A percentile compares a stretch with the other conserved stretches of the same genome.
Evolutionary conservation across 1,140 invertebrate genomes (phyloP).

Genomic region (Penaeus indicus): DNA sequence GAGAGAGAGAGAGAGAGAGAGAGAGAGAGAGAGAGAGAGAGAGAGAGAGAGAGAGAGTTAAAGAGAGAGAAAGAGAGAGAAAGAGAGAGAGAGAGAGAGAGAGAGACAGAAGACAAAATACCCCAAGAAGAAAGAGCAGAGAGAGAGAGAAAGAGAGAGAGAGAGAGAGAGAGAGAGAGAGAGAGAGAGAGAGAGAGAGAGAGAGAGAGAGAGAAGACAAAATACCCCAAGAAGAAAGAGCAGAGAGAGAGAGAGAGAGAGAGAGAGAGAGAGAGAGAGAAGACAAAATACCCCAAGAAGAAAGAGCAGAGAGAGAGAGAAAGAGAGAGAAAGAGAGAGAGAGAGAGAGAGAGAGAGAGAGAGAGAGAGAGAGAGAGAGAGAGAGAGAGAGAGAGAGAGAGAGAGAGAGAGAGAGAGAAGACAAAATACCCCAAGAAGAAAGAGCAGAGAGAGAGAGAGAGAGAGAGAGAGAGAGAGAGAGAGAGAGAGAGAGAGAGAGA

Average conservation of each 20-base stretch:
- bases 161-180: not conserved
- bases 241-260: too few species aligned
- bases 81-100: not conserved
- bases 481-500: not conserved
- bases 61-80: not conserved
- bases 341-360: not conserved
- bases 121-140: too few species aligned
- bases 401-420: too few species aligned
- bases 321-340: not conserved
- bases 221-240: too few species aligned
- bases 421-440: too few species aligned
- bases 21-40: not conserved
- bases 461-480: not conserved
- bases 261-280: not conserved
- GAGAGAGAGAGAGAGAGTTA: not conserved
- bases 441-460: not conserved
- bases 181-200: not conserved
- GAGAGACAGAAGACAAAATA: not conserved
- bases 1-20: too few species aligned
- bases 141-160: not conserved
- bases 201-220: not conserved
- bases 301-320: not conserved
- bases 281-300: too few species aligned
- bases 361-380: too few species aligned
- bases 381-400: too few species aligned